These are phyloP conservation scores for Diplodus puntazzo DNA, from an alignment of 2,797 vertebrate genomes.

Conservation along the genomic window DNA sequence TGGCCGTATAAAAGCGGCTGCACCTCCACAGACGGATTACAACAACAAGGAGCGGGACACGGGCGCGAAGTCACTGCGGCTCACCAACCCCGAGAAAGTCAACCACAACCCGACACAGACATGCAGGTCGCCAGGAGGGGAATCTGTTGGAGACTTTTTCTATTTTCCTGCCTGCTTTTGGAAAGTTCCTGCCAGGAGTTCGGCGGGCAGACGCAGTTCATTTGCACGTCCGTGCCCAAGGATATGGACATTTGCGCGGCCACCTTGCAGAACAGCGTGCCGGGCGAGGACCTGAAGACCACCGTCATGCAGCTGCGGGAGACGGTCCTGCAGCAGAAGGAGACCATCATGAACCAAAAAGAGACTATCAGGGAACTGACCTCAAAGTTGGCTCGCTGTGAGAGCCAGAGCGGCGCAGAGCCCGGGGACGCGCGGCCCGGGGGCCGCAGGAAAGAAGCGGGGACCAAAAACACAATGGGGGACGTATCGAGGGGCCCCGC, in stretches of 20 bases:
- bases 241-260: slow-evolving; percentile 96
- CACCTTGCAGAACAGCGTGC: slow-evolving; percentile 89
- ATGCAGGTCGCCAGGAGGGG: slow-evolving; percentile 78
- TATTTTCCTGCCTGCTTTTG: slow-evolving; percentile 83
- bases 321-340: slow-evolving; percentile 96
- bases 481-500: slow-evolving; percentile 94
- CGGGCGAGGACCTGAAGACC: slow-evolving; percentile 91
- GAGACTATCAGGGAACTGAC: slow-evolving; percentile 97
- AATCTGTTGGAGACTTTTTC: slow-evolving; percentile 86
- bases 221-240: slow-evolving; percentile 97
- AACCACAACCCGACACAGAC: slow-evolving; percentile 4
- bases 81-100: slow-evolving; percentile 3
- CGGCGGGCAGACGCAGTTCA: slow-evolving; percentile 92
- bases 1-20: slow-evolving; percentile 87
- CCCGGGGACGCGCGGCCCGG: slow-evolving; percentile 85
- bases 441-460: slow-evolving; percentile 86
- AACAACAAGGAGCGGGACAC: slow-evolving; percentile 78
- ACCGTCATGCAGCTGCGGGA: slow-evolving; percentile 95
- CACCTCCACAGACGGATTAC: slow-evolving; percentile 80
- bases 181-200: slow-evolving; percentile 89
- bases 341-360: slow-evolving; percentile 97
- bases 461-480: slow-evolving; percentile 95
- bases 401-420: slow-evolving; percentile 92
- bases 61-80: slow-evolving; percentile 52
- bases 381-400: slow-evolving; percentile 94